phyloP scores from a whole-genome alignment of 1,140 invertebrate species.

The Mycetomoellerius zeteki region DNA sequence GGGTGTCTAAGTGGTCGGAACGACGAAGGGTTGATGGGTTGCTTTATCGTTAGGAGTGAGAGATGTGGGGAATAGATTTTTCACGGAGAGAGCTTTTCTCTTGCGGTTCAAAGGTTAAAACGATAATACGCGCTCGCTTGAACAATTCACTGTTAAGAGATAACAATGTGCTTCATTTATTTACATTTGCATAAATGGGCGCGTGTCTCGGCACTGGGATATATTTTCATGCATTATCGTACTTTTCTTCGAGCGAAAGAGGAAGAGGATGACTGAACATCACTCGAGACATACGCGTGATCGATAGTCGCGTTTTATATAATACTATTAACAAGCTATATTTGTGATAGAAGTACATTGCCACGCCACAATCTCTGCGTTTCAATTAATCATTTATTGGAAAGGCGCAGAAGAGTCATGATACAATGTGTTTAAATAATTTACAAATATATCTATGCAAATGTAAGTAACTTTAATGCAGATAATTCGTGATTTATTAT shows the following conservation, averaged over 20 bases:
- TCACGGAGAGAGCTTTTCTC: conserved; percentile 40
- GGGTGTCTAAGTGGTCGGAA: conserved; percentile 61
- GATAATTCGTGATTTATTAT: not conserved
- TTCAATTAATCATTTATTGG: conserved; percentile 21
- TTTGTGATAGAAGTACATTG: conserved; percentile 5
- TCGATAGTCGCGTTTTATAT: conserved; percentile 31
- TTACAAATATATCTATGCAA: conserved; percentile 4
- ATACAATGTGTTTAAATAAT: conserved; percentile 5
- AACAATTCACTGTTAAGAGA: conserved; percentile 58
- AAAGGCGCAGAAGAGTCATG: not conserved
- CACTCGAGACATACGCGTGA: not conserved
- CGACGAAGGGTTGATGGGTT: conserved; percentile 2
- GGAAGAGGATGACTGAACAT: conserved; percentile 4
- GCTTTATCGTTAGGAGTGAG: conserved; percentile 56
- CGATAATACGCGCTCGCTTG: conserved; percentile 65
- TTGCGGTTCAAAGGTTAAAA: conserved; percentile 73
- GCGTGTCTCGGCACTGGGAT: conserved; percentile 19
- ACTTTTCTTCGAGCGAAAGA: conserved; percentile 49
- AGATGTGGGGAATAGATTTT: conserved; percentile 58
- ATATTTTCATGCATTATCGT: conserved; percentile 58
- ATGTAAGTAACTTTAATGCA: not conserved
- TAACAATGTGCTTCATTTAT: conserved; percentile 64
- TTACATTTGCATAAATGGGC: conserved; percentile 53
- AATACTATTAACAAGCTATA: conserved; percentile 21
- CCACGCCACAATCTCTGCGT: not conserved